phyloP scores from a whole-genome alignment of 2,888 invertebrate genomes.

The Plagodis pulveraria region DNA sequence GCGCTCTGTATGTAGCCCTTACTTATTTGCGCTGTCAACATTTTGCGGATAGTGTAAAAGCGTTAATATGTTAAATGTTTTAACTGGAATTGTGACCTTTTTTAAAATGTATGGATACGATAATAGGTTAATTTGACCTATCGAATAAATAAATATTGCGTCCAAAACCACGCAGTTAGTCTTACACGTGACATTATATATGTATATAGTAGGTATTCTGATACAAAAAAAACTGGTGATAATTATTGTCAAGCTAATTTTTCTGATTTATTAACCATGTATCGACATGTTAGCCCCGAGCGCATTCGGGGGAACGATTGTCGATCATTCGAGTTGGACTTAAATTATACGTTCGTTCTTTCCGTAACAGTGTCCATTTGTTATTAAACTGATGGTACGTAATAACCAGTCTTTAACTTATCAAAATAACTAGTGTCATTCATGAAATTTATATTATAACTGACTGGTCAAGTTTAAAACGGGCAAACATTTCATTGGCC shows the following conservation, averaged over 20 bases:
- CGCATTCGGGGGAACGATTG: constrained; percentile 58
- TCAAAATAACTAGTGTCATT: constrained; percentile 51
- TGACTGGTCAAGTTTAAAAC: constrained; percentile 27
- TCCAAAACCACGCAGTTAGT: background rate
- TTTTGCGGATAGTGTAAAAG: constrained; percentile 50
- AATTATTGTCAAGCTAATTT: constrained; percentile 52
- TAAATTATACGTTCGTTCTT: constrained; percentile 70
- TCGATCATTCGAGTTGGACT: constrained; percentile 57
- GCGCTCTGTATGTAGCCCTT: constrained; percentile 14
- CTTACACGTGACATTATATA: too few species aligned
- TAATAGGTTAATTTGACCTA: constrained; percentile 5
- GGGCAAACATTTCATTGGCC: too few species aligned
- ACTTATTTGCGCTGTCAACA: constrained; percentile 44
- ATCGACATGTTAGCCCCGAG: constrained; percentile 59
- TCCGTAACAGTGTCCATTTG: constrained; percentile 63
- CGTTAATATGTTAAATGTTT: constrained; percentile 31
- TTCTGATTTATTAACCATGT: constrained; percentile 60
- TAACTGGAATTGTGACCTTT: constrained; percentile 35
- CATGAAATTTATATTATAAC: constrained; percentile 60
- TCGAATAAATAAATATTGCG: background rate
- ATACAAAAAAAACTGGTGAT: constrained; percentile 5
- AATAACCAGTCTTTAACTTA: constrained; percentile 65
- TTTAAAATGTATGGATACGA: constrained; percentile 28
- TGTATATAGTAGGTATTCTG: too few species aligned
- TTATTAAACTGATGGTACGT: constrained; percentile 67